phyloP scores from a whole-genome alignment of 2,888 invertebrate genomes.

The Tachystola acroxantha region DNA sequence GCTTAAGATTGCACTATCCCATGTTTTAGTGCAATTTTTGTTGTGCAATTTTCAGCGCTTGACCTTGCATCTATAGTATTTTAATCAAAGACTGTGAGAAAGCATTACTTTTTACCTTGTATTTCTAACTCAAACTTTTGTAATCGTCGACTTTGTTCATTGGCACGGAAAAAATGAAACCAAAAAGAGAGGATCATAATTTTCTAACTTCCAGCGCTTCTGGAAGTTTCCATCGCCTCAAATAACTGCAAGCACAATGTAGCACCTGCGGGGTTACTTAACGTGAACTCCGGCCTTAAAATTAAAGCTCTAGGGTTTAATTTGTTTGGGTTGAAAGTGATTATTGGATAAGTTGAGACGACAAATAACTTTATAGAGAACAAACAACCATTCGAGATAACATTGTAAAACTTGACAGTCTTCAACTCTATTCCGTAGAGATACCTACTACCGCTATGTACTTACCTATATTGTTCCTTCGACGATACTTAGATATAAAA shows the following conservation, averaged over 20 bases:
- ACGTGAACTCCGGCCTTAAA: constrained; percentile 34
- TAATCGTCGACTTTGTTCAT: constrained; percentile 20
- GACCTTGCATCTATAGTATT: no score
- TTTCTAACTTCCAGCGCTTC: constrained; percentile 24
- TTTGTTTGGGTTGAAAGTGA: constrained; percentile 44
- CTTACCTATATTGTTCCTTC: no score
- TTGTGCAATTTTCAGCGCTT: no score
- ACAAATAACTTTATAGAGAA: constrained; percentile 38
- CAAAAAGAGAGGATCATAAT: constrained; percentile 23
- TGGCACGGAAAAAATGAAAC: constrained; percentile 22
- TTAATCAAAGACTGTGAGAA: no score
- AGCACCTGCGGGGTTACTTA: constrained; percentile 47
- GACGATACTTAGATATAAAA: no score
- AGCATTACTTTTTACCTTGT: constrained; percentile 9
- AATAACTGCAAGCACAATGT: constrained; percentile 44
- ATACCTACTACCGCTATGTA: no score
- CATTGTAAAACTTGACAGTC: constrained; percentile 3
- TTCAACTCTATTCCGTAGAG: not conserved
- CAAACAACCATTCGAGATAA: constrained; percentile 31
- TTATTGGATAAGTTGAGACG: constrained; percentile 41
- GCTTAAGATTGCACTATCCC: no score
- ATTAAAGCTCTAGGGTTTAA: constrained; percentile 41
- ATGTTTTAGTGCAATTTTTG: no score
- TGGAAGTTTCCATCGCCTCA: constrained; percentile 39
- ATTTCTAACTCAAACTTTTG: constrained; percentile 28